A percentile compares a stretch with the other conserved stretches of the same genome.
phyloP scores from a whole-genome alignment of 2,113 vertebrate species.

The Corythornis vintsioides region DNA sequence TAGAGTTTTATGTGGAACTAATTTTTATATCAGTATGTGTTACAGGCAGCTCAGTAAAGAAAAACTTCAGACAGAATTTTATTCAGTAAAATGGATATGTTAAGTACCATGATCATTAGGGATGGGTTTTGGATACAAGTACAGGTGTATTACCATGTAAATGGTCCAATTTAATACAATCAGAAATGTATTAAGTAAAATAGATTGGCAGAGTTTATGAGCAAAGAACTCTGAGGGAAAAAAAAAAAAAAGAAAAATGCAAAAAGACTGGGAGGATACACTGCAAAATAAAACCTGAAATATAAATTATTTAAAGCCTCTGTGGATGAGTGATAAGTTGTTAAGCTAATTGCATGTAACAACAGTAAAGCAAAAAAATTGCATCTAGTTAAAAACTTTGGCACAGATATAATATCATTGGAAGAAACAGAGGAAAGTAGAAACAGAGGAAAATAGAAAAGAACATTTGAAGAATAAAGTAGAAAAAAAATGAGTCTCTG shows the following conservation, averaged over 20 bases:
- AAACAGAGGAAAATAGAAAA: not conserved
- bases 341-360: conserved; percentile 28
- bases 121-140: conserved; percentile 53
- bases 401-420: not conserved
- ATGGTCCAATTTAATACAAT: conserved; percentile 49
- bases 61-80: conserved; percentile 61
- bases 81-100: conserved; percentile 46
- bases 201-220: conserved; percentile 55
- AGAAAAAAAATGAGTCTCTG: not conserved
- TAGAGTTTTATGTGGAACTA: conserved; percentile 33
- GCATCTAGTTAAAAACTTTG: not conserved
- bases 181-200: conserved; percentile 50
- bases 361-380: not conserved
- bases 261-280: not conserved
- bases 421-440: not conserved
- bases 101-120: conserved; percentile 30
- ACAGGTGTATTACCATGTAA: conserved; percentile 60
- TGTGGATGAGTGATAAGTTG: conserved; percentile 34
- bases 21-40: conserved; percentile 59
- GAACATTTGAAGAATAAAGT: not conserved
- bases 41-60: conserved; percentile 49
- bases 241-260: not conserved
- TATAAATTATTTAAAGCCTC: conserved; percentile 29
- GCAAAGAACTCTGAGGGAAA: not conserved
- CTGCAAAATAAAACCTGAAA: not conserved